Percentiles rank a stretch among this genome's conserved stretches.
Evolutionary conservation across 2,888 invertebrate genomes (phyloP).

Genomic region (Lysandra bellargus): DNA sequence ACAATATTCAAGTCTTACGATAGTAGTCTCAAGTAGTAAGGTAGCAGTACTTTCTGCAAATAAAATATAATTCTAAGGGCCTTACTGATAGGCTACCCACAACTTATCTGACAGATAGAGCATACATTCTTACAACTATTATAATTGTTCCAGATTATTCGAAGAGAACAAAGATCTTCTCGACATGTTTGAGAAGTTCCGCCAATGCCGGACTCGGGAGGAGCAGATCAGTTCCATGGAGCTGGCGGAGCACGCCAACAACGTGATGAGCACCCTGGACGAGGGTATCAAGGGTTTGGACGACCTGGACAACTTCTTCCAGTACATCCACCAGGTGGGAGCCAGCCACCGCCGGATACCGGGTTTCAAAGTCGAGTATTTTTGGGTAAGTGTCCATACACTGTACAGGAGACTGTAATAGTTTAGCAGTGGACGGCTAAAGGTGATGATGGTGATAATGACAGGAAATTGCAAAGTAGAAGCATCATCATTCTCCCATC

Average conservation of each 20-base stretch:
- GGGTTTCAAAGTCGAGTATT: slow-evolving; percentile 91
- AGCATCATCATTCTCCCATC: too few species aligned
- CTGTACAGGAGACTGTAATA: too few species aligned
- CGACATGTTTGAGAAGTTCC: slow-evolving; percentile 90
- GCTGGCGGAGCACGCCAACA: slow-evolving; percentile 91
- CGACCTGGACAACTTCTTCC: slow-evolving; percentile 91
- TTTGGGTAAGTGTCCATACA: slow-evolving; percentile 85
- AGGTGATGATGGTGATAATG: too few species aligned
- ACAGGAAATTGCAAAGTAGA: too few species aligned
- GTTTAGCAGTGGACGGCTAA: too few species aligned
- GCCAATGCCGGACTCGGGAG: slow-evolving; percentile 88
- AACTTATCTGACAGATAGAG: too few species aligned
- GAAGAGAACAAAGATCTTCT: slow-evolving; percentile 91
- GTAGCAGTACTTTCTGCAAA: too few species aligned
- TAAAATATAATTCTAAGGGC: too few species aligned
- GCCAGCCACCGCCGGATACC: slow-evolving; percentile 91
- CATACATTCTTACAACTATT: too few species aligned
- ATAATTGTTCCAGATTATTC: slow-evolving; percentile 84
- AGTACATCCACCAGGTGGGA: slow-evolving; percentile 90
- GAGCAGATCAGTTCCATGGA: slow-evolving; percentile 90
- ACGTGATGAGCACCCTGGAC: slow-evolving; percentile 93
- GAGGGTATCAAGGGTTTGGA: slow-evolving; percentile 93
- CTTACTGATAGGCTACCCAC: too few species aligned
- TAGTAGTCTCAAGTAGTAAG: too few species aligned
- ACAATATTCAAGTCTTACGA: too few species aligned